Evolutionary conservation across 2,888 invertebrate genomes (phyloP), one percentile per base, ranked within the genome.

Genomic region (Ferrisia virgata): DNA sequence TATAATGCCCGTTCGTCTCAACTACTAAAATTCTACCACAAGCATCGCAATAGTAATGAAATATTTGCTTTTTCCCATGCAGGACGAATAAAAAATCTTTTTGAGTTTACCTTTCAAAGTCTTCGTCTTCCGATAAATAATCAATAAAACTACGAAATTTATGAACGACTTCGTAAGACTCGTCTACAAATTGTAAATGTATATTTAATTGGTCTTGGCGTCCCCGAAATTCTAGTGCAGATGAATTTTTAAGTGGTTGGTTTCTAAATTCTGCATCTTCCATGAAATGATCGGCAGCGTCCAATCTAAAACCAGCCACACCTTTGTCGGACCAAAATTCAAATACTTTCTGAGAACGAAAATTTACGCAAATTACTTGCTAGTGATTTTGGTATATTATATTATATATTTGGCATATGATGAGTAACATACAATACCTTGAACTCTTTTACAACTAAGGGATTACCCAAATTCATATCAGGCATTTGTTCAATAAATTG

Each of bases 401-500:
- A 36, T 28, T 9, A 11, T 69, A 2, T 2, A 22, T 11, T 8
- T n/a, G n/a, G n/a, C n/a, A n/a, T 36, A 6, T 36, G 36, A 36
- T 36, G 36, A 36, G 36, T n/a, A n/a, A 36, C 8, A 36, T 22
- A 5, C 22, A n/a, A n/a, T n/a, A 53, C 58, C 89, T 93, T 92
- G 89, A 94, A 92, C 87, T 92, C 92, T 82, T 92, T 89, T 3
- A 92, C 89, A 9, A 97, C 90, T 0, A 92, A 91, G 3, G 3
- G 5, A 88, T 94, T 94, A 58, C 93, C 90, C 86, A 91, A 94
- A 89, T 97, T 96, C 1, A 97, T 89, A 88, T 97, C 96, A 0
- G 96, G 96, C 87, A 96, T 94, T 47, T 91, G 89, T 28, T 88
- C 86, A 5, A 92, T 90, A 87, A 95, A 96, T 87, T 94, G 94